These are phyloP conservation scores for Stenopsyche tienmushanensis DNA, from an alignment of 1,140 invertebrate genomes.

Conservation along the genomic window DNA sequence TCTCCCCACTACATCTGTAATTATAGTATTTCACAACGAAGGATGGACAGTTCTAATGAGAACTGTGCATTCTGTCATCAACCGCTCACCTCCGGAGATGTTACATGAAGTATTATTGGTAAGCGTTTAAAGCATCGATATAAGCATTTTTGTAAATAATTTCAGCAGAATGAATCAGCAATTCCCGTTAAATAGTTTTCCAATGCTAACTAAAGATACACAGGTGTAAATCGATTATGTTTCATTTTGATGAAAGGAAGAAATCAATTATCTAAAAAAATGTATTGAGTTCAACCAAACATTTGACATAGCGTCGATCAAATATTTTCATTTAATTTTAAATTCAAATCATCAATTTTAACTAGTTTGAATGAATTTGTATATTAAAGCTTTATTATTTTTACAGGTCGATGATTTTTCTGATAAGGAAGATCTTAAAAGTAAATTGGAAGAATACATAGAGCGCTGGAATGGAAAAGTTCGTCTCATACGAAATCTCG, in stretches of 20 bases:
- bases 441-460: constrained; percentile 87
- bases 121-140: too few relatives aligned
- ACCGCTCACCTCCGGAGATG: constrained; percentile 85
- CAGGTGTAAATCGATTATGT: too few relatives aligned
- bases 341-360: not conserved
- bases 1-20: constrained; percentile 89
- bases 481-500: constrained; percentile 78
- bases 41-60: constrained; percentile 92
- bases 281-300: too few relatives aligned
- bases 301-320: too few relatives aligned
- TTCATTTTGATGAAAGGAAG: too few relatives aligned
- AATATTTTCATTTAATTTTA: too few relatives aligned
- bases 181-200: too few relatives aligned
- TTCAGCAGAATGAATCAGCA: too few relatives aligned
- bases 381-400: constrained; percentile 6
- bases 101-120: constrained; percentile 94
- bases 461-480: constrained; percentile 86
- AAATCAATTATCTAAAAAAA: too few relatives aligned
- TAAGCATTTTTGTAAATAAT: too few relatives aligned
- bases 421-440: constrained; percentile 91
- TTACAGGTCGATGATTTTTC: constrained; percentile 89
- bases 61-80: constrained; percentile 95
- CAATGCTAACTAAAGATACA: too few relatives aligned
- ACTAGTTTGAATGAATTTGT: not conserved
- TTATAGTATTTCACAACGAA: constrained; percentile 99